phyloP scores from a whole-genome alignment of 2,113 vertebrate genomes.

The Lamprologus lemairii region DNA sequence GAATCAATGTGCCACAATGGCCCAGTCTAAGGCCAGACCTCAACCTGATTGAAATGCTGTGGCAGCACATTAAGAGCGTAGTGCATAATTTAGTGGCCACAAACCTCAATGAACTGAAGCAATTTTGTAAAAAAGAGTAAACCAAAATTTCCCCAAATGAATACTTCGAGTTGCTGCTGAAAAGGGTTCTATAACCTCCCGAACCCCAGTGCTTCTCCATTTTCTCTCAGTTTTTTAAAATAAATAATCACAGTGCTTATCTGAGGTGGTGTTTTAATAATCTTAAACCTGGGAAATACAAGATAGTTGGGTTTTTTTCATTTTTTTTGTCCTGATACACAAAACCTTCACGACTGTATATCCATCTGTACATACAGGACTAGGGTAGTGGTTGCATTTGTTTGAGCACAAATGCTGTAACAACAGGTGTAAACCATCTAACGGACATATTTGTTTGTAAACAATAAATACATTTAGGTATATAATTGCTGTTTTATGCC shows the following conservation, averaged over 20 bases:
- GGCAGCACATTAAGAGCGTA: background rate
- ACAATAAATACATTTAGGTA: background rate
- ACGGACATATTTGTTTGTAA: background rate
- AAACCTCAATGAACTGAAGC: background rate
- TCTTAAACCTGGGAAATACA: background rate
- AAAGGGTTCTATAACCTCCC: background rate
- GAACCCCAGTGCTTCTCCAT: background rate
- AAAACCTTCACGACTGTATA: background rate
- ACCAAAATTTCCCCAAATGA: background rate
- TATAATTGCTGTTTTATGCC: background rate
- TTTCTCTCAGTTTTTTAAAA: background rate
- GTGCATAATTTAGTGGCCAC: background rate
- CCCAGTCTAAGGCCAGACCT: background rate
- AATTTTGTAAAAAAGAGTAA: background rate
- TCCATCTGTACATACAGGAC: background rate
- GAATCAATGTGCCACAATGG: background rate
- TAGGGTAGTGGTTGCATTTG: background rate
- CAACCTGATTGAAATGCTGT: background rate
- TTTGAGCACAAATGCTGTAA: background rate
- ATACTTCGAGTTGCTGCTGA: background rate
- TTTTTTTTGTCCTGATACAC: background rate
- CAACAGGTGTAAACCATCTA: background rate
- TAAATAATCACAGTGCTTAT: background rate
- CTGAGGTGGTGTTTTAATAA: background rate
- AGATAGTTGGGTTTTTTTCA: fast-evolving